Evolutionary conservation across 2,797 vertebrate species (phyloP).

Genomic region (Alectoris magna): DNA sequence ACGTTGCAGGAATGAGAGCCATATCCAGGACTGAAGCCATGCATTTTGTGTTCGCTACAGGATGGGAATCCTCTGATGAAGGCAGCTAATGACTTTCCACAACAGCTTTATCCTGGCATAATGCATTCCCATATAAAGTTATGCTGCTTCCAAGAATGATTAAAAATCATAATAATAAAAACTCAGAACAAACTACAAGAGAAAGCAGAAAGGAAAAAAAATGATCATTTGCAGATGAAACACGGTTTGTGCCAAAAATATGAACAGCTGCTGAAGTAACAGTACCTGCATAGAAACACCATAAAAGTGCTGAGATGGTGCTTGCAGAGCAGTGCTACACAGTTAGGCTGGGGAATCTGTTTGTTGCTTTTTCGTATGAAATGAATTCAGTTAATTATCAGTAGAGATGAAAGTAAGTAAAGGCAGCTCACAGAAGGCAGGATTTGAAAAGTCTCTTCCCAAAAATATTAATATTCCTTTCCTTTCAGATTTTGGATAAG

Average conservation of each 20-base stretch:
- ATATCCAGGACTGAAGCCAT: background rate
- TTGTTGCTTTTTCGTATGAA: background rate
- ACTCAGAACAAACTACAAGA: background rate
- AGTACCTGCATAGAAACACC: background rate
- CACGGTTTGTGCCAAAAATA: constrained; percentile 4
- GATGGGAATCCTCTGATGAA: background rate
- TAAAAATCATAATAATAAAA: background rate
- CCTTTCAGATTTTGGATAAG: background rate
- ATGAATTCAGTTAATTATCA: background rate
- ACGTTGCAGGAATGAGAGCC: background rate
- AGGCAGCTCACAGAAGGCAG: background rate
- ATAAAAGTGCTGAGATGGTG: background rate
- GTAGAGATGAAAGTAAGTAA: background rate
- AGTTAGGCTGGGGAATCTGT: background rate
- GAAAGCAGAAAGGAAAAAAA: constrained; percentile 27
- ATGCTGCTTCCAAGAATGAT: background rate
- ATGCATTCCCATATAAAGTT: background rate
- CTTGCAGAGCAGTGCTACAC: background rate
- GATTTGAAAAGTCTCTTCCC: background rate
- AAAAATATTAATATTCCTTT: background rate
- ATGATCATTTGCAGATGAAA: background rate
- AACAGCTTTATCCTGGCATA: background rate
- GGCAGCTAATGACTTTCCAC: background rate
- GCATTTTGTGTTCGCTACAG: background rate
- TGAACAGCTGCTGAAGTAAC: background rate